Evolutionary conservation across 2,113 vertebrate species (phyloP).

Genomic region (Oreotrochilus melanogaster): DNA sequence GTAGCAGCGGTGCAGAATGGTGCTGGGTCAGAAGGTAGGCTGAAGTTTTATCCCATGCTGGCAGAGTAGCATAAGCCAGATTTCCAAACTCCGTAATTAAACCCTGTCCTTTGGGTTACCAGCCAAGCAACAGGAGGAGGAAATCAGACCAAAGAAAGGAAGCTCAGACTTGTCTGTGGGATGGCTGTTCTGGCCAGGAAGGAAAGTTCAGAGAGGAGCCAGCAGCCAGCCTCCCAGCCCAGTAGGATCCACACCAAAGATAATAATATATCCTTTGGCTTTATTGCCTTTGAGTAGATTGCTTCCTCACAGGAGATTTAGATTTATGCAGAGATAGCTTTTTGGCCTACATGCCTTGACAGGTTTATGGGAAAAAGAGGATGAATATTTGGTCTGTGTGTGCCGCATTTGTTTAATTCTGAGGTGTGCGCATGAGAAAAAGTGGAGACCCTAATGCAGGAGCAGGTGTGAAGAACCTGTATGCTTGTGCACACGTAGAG

Average conservation of each 20-base stretch:
- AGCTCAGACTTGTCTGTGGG: constrained; percentile 57
- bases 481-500: not conserved
- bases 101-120: constrained; percentile 53
- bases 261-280: constrained; percentile 65
- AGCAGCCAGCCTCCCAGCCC: constrained; percentile 60
- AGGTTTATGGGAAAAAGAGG: constrained; percentile 59
- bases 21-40: not conserved
- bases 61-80: not conserved
- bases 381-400: constrained; percentile 40
- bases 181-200: constrained; percentile 61
- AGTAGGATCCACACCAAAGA: constrained; percentile 70
- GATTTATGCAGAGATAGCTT: constrained; percentile 64
- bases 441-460: not conserved
- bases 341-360: constrained; percentile 62
- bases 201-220: constrained; percentile 59
- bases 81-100: constrained; percentile 53
- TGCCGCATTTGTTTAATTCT: constrained; percentile 54
- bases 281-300: constrained; percentile 68
- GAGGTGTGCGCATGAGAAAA: constrained; percentile 53
- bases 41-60: constrained; percentile 43
- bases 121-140: constrained; percentile 39
- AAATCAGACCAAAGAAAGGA: constrained; percentile 61
- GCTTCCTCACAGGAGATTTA: constrained; percentile 64
- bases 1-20: not conserved
- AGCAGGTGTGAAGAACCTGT: not conserved